Evolutionary conservation across 2,797 vertebrate genomes (phyloP), one percentile per base, ranked within the genome.

Genomic region (Pempheris klunzingeri): DNA sequence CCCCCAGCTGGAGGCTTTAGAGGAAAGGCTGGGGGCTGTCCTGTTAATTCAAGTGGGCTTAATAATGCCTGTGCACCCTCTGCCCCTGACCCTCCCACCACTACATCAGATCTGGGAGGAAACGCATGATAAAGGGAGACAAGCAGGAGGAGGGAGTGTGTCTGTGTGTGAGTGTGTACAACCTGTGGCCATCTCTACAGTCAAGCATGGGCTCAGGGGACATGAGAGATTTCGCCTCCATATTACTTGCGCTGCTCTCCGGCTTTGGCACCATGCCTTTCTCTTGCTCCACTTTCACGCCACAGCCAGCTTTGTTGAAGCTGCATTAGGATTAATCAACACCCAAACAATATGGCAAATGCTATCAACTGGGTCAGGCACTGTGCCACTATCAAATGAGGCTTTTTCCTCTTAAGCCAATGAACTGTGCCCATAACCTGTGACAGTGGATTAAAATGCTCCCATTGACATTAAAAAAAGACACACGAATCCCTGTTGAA

Each of bases 41-140:
- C 93, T 95, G 90, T 94, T 95, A 93, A 94, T 93, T 95, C 90
- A 92, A 95, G 93, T 92, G 93, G 93, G 88, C 88, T 94, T 94
- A 92, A 94, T 94, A 94, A 93, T 92, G 92, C 90, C 90, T 83
- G 91, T 91, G 91, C 91, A 88, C 92, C 90, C 92, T 89, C 88
- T 88, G 89, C 88, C 91, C 92, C 85, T 78, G 87, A 88, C 86
- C 90, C 92, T 90, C 93, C 92, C 87, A 90, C 92, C 88, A 87
- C 91, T 83, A 88, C 89, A 91, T 89, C 87, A 94, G 90, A 92
- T 92, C 90, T 88, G 87, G 86, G 89, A 92, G 84, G 90, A 94
- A 93, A 87, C 67, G 26, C 87, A 84, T 90, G 86, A 92, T 91
- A 92, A 93, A 93, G 85, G 85, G 81, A 90, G 90, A 93, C 91